Percentiles rank a stretch among this genome's conserved stretches.
Evolutionary conservation across 2,888 invertebrate species (phyloP).

Genomic region (Raillietiella orientalis): DNA sequence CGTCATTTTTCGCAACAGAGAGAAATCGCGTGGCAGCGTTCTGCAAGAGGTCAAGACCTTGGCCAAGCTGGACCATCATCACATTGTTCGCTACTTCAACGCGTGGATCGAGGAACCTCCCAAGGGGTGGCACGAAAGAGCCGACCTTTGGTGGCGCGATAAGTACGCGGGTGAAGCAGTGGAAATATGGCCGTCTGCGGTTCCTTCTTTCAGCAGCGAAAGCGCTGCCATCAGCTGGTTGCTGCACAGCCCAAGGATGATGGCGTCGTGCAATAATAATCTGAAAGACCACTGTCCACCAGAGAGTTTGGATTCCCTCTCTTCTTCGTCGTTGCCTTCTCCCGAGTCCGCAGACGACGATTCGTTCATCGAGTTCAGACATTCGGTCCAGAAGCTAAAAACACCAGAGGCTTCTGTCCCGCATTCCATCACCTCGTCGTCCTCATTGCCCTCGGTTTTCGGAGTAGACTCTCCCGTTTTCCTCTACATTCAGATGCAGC

Average conservation of each 20-base stretch:
- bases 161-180: constrained; percentile 10
- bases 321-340: no score
- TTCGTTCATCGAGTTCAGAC: constrained; percentile 19
- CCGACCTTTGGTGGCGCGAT: constrained; percentile 27
- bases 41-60: constrained; percentile 78
- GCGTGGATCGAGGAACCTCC: constrained; percentile 85
- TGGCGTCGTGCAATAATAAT: not conserved
- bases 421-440: no score
- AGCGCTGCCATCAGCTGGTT: no score
- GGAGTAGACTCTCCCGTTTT: constrained; percentile 23
- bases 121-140: constrained; percentile 50
- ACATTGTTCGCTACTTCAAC: constrained; percentile 83
- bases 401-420: no score
- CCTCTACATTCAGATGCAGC: constrained; percentile 90
- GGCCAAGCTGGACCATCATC: constrained; percentile 71
- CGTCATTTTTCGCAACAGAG: constrained; percentile 17
- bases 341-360: constrained; percentile 10
- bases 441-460: not conserved
- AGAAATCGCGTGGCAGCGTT: constrained; percentile 49
- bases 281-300: no score
- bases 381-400: no score
- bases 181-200: not conserved
- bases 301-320: no score
- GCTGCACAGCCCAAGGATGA: no score
- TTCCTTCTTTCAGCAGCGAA: constrained; percentile 1